Base-by-base conservation (phyloP, 1,140 invertebrate genomes). In the Babylonia areolata region DNA sequence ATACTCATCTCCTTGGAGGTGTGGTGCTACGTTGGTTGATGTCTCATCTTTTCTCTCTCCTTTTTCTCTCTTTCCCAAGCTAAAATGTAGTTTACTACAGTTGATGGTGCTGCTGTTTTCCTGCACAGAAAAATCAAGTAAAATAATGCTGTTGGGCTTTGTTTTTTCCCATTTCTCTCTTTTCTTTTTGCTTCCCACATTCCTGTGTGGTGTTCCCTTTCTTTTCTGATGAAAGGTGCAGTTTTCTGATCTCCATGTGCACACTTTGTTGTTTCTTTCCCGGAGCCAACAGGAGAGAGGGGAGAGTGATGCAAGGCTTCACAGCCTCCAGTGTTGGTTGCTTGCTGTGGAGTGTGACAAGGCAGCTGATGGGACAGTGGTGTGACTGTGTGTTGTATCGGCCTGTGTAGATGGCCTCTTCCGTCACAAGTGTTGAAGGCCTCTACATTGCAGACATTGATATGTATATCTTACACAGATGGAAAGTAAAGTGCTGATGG, bases 1-100 rank as follows among this genome's bases (percentile, higher is more conserved):
- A 33, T 35, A 80, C 33, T 54, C n/a, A 54, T 20, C 46, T 80
- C 46, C n/a, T 80, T 2, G 11, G 54, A 80, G 78, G 78, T 80
- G 78, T 80, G 78, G 78, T 80, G 78, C 78, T 80, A 80, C 23
- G 77, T 12, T 31, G 40, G 42, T 12, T 31, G 42, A 79, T n/a
- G 77, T 79, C 77, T 79, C 42, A 42, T 33, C 9, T 33, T 35
- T 35, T 31, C 3, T 31, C 5, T 73, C 12, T 12, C n/a, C 35
- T 73, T 28, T 73, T 35, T 9, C 71, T 11, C 15, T 11, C 9
- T 35, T 35, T 35, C 15, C 1, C 35, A 9, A 73, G 31, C 3
- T 0, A 3, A 15, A 35, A 15, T 73, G n/a, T n/a, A n/a, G n/a
- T n/a, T n/a, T n/a, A 15, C 31, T 6, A 12, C 33, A 9, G 28